These are phyloP conservation scores for Artemia sinica DNA, from an alignment of 2,888 invertebrate species.

Conservation along the genomic window DNA sequence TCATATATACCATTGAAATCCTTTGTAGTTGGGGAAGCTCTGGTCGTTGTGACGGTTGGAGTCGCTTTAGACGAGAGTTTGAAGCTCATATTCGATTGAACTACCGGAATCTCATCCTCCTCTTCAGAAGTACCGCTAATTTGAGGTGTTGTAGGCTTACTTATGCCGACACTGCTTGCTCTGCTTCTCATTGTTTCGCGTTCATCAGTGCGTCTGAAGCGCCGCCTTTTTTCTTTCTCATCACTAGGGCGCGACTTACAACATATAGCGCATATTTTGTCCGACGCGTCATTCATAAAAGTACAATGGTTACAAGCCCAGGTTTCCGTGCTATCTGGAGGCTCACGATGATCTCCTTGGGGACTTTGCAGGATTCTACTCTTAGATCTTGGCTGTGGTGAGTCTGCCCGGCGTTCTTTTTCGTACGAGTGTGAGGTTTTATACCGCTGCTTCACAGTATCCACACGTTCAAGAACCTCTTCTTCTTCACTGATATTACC, in stretches of 20 bases:
- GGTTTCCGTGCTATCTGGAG: not conserved
- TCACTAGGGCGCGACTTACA: conserved; percentile 46
- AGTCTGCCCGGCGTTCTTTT: conserved; percentile 13
- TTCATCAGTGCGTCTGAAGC: not conserved
- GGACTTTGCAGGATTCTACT: not conserved
- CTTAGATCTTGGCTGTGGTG: conserved; percentile 8
- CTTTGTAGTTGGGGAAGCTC: not conserved
- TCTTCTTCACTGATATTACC: conserved; percentile 16
- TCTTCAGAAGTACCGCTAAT: conserved; percentile 18
- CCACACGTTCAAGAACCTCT: not conserved
- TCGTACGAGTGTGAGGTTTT: not conserved
- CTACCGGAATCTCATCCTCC: conserved; percentile 24
- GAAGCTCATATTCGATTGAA: conserved; percentile 27
- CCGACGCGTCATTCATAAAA: conserved; percentile 60
- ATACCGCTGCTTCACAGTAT: not conserved
- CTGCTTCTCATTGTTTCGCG: conserved; percentile 13
- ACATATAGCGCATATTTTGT: conserved; percentile 63
- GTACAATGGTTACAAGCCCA: conserved; percentile 87
- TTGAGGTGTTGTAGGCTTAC: not conserved
- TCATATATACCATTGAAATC: not conserved
- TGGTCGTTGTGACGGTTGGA: not conserved
- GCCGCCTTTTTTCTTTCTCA: conserved; percentile 8
- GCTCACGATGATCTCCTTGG: not conserved
- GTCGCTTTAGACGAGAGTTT: conserved; percentile 17
- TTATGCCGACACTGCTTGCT: conserved; percentile 14